Conservation (phyloP, 2,797 vertebrate species). For the Catharus ustulatus region DNA sequence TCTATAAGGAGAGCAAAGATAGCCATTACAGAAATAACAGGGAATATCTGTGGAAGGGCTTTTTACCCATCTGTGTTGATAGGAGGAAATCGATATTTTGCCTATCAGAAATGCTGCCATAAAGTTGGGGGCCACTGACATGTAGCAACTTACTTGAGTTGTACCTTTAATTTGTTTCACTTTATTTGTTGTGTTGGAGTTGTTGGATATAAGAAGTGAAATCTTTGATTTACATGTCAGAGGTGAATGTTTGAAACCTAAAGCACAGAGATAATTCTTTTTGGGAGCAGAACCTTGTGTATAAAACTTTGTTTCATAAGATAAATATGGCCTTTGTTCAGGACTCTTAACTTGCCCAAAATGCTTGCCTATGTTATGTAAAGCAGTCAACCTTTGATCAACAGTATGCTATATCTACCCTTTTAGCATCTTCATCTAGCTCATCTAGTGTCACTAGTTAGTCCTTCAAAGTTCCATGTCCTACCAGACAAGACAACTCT, state of each 20-base stretch:
- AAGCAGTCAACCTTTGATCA: neutral
- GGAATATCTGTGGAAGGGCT: neutral
- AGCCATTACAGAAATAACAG: constrained; percentile 35
- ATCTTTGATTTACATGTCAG: neutral
- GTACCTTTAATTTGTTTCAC: neutral
- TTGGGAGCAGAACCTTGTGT: neutral
- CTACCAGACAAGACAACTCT: neutral
- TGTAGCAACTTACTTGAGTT: neutral
- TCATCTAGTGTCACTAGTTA: neutral
- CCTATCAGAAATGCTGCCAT: neutral
- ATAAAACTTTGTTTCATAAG: neutral
- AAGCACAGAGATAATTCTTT: neutral
- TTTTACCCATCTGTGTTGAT: neutral
- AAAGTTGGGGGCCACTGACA: neutral
- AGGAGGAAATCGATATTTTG: neutral
- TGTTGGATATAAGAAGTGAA: neutral
- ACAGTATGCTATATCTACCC: neutral
- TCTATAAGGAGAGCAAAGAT: neutral
- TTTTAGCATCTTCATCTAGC: neutral
- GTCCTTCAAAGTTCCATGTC: neutral
- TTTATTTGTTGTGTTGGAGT: neutral
- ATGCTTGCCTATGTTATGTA: neutral
- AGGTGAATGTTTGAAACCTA: neutral
- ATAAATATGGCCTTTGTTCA: neutral
- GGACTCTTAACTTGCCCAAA: neutral